Evolutionary conservation across 2,113 vertebrate genomes (phyloP).

Genomic region (Colaptes auratus): DNA sequence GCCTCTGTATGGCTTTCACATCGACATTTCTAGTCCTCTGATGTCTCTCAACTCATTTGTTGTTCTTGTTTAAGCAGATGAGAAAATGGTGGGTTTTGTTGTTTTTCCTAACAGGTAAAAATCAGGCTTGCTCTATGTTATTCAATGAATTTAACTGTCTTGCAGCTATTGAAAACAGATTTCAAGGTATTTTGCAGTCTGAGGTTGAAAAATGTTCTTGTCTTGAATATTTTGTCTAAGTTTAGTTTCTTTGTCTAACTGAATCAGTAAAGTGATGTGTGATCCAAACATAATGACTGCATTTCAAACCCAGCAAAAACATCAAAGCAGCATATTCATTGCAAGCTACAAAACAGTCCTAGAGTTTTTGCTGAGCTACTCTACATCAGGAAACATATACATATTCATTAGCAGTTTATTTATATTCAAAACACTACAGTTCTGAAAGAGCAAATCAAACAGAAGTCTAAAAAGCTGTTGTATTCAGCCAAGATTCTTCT

Average conservation of each 20-base stretch:
- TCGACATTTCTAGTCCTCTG: neutral
- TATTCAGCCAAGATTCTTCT: neutral
- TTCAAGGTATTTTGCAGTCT: neutral
- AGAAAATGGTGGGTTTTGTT: neutral
- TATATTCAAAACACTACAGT: conserved; percentile 5
- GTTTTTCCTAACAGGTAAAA: neutral
- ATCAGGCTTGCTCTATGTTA: neutral
- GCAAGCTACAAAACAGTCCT: neutral
- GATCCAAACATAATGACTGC: conserved; percentile 1
- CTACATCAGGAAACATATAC: neutral
- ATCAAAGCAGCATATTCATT: conserved; percentile 37
- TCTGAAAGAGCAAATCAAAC: conserved; percentile 4
- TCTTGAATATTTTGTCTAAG: conserved; percentile 14
- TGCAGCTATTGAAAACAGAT: neutral
- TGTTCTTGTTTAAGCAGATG: neutral
- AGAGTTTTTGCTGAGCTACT: neutral
- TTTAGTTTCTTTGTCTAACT: conserved; percentile 40
- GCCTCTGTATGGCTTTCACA: neutral
- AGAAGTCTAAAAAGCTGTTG: conserved; percentile 20
- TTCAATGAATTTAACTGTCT: neutral
- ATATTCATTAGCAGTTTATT: conserved; percentile 28
- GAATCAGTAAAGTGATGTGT: conserved; percentile 23
- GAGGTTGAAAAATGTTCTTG: neutral
- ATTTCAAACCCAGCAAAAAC: conserved; percentile 26
- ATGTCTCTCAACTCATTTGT: neutral